Evolutionary conservation across 2,113 vertebrate species (phyloP).

Genomic region (Dryoscopus gambensis): DNA sequence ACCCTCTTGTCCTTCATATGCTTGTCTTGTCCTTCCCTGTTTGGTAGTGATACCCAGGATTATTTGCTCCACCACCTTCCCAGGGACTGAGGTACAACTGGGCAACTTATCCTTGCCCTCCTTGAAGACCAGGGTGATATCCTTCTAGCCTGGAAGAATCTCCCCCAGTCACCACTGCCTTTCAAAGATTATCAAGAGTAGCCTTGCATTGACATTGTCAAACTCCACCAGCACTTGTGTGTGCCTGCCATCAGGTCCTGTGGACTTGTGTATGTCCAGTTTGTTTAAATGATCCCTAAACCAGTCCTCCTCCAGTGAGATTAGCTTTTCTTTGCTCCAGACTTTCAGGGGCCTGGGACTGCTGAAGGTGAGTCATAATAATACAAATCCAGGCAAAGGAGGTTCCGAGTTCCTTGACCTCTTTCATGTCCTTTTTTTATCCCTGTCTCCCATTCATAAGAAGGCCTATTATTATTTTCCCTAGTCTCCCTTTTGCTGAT

Average conservation of each 20-base stretch:
- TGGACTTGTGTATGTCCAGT: not conserved
- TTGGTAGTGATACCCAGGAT: not conserved
- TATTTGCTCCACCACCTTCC: not conserved
- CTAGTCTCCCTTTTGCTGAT: not conserved
- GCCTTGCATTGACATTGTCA: fast-evolving
- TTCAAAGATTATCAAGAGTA: not conserved
- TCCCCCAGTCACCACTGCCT: not conserved
- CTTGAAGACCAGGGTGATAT: not conserved
- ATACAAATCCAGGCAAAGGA: not conserved
- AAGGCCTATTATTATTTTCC: not conserved
- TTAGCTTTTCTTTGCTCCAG: not conserved
- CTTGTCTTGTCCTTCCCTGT: not conserved
- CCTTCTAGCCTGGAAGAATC: not conserved
- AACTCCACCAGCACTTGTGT: fast-evolving
- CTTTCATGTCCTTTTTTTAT: not conserved
- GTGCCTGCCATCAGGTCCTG: not conserved
- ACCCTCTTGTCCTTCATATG: not conserved
- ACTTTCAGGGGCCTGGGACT: not conserved
- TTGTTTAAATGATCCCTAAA: not conserved
- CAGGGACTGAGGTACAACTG: not conserved
- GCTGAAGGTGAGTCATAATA: not conserved
- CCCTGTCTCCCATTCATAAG: not conserved
- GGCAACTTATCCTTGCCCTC: not conserved
- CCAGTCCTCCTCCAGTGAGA: not conserved
- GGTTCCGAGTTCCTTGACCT: not conserved